phyloP scores from a whole-genome alignment of 2,797 vertebrate genomes.

The Neomorphus geoffroyi region DNA sequence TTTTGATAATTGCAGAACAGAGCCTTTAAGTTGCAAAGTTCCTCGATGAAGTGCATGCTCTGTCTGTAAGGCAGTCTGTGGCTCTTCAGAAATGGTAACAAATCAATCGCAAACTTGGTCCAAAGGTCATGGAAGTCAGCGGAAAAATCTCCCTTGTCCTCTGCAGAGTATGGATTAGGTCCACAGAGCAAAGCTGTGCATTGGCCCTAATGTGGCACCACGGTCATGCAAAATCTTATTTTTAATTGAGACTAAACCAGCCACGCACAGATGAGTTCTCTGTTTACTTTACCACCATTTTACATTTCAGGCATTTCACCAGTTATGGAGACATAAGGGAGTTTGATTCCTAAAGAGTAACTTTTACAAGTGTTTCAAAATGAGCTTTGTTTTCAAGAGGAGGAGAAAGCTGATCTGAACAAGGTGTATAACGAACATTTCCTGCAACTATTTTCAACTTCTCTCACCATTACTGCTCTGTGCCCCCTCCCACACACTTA shows the following conservation, averaged over 20 bases:
- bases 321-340: not conserved
- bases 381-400: not conserved
- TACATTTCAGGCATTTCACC: not conserved
- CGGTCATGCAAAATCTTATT: not conserved
- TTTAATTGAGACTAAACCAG: not conserved
- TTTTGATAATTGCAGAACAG: not conserved
- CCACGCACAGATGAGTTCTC: not conserved
- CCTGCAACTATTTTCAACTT: not conserved
- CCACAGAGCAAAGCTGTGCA: not conserved
- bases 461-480: not conserved
- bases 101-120: not conserved
- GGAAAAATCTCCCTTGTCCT: not conserved
- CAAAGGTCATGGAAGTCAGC: not conserved
- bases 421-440: conserved; percentile 4
- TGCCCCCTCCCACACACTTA: not conserved
- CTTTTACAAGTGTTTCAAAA: conserved; percentile 22
- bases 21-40: not conserved
- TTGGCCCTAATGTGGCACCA: not conserved
- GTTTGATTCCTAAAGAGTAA: not conserved
- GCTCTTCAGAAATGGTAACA: not conserved
- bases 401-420: not conserved
- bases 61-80: not conserved
- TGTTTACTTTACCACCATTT: not conserved
- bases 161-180: not conserved
- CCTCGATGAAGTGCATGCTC: not conserved